phyloP scores from a whole-genome alignment of 2,797 vertebrate species.

The Acanthurus tractus region DNA sequence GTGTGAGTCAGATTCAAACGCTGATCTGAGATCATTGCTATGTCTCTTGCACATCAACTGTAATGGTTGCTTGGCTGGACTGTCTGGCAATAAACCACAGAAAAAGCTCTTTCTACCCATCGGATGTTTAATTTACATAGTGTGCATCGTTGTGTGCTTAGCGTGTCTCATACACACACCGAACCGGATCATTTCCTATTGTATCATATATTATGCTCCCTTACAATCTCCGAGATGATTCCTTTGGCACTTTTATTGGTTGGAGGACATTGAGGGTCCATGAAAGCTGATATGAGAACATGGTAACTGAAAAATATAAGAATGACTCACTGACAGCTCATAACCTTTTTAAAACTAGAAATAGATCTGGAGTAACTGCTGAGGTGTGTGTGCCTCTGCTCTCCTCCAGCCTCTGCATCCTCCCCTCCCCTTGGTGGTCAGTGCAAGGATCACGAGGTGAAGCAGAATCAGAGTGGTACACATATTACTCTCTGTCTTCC shows the following conservation, averaged over 20 bases:
- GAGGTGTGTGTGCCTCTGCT: constrained; percentile 61
- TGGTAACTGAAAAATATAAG: constrained; percentile 55
- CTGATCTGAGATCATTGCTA: constrained; percentile 71
- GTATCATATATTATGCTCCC: constrained; percentile 45
- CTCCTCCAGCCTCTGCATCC: constrained; percentile 41
- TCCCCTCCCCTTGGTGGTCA: constrained; percentile 80
- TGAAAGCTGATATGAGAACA: constrained; percentile 73
- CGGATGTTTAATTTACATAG: constrained; percentile 63
- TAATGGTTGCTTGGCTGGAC: constrained; percentile 66
- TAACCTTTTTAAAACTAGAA: constrained; percentile 78
- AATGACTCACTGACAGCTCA: constrained; percentile 80
- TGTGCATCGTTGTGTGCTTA: constrained; percentile 16
- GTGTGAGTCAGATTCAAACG: constrained; percentile 65
- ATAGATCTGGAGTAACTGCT: constrained; percentile 71
- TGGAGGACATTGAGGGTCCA: constrained; percentile 47
- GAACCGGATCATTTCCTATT: constrained; percentile 52
- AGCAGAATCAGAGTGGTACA: constrained; percentile 83
- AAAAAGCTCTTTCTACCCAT: constrained; percentile 25
- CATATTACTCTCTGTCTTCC: constrained; percentile 88
- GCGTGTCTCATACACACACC: constrained; percentile 10
- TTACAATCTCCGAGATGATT: constrained; percentile 57
- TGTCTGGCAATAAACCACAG: constrained; percentile 54
- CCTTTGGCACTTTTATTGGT: constrained; percentile 75
- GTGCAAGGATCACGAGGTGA: constrained; percentile 83
- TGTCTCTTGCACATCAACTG: constrained; percentile 44